Conservation (phyloP, 2,113 vertebrate genomes). For the Papio anubis region DNA sequence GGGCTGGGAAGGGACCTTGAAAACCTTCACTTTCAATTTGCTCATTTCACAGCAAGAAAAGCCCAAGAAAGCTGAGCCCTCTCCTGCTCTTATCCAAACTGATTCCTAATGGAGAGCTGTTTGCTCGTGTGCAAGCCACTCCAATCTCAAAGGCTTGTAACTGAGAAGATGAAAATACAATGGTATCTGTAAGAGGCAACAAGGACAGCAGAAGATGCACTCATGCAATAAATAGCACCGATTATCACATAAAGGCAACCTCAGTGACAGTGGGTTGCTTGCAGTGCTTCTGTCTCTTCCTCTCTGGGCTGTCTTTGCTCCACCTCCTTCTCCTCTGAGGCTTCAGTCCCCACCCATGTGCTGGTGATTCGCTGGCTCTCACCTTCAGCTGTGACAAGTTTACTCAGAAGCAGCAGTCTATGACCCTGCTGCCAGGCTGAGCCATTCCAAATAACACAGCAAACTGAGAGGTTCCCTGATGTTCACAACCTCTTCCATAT, state of each 20-base stretch:
- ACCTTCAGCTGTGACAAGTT: not conserved
- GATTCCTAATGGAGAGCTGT: not conserved
- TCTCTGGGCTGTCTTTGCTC: not conserved
- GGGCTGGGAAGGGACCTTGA: not conserved
- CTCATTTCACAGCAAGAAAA: not conserved
- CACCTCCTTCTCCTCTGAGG: accelerated
- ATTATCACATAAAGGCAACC: not conserved
- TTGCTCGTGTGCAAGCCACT: not conserved
- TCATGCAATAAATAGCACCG: not conserved
- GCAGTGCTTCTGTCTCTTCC: not conserved
- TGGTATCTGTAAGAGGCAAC: not conserved
- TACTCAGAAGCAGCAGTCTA: not conserved
- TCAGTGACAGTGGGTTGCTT: accelerated
- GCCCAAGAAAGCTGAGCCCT: not conserved
- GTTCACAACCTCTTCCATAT: accelerated
- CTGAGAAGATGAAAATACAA: not conserved
- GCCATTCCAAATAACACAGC: accelerated
- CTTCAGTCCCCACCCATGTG: not conserved
- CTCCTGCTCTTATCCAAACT: not conserved
- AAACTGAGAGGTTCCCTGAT: not conserved
- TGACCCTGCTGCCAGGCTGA: not conserved
- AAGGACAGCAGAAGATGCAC: not conserved
- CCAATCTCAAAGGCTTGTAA: not conserved
- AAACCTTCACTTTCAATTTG: not conserved
- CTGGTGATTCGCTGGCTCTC: not conserved